Evolutionary conservation across 2,797 vertebrate genomes (phyloP).

Genomic region (Streptopelia turtur): DNA sequence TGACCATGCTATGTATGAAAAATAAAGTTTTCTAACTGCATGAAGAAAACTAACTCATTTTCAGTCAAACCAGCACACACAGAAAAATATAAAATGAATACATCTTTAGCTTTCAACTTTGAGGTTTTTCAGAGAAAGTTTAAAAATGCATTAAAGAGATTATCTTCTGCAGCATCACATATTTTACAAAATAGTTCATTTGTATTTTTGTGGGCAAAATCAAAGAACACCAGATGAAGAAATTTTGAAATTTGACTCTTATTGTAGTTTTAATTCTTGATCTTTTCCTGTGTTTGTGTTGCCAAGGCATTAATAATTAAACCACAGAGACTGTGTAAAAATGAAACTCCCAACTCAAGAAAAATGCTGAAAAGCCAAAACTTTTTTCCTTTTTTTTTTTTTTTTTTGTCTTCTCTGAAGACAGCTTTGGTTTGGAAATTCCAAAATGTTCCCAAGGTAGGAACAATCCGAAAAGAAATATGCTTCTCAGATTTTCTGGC

Average conservation of each 20-base stretch:
- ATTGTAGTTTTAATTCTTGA: not conserved
- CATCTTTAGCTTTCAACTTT: not conserved
- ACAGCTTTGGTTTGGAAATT: not conserved
- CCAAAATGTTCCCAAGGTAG: not conserved
- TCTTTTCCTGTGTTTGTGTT: not conserved
- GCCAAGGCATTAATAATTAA: conserved; percentile 35
- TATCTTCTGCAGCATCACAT: not conserved
- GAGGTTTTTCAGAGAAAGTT: not conserved
- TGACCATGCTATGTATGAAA: too few relatives aligned
- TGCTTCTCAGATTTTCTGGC: not conserved
- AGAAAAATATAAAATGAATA: not conserved
- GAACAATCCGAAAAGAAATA: not conserved
- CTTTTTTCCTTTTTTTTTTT: not conserved
- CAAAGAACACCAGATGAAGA: not conserved
- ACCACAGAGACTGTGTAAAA: not conserved
- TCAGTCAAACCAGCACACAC: too few relatives aligned
- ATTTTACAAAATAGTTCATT: not conserved
- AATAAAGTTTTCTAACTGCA: too few relatives aligned
- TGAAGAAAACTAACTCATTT: too few relatives aligned
- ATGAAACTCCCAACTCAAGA: not conserved
- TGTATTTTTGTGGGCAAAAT: not conserved
- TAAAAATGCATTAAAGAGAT: not conserved
- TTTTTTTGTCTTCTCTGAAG: not conserved
- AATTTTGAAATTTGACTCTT: not conserved
- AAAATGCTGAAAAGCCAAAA: not conserved